Evolutionary conservation across 2,113 vertebrate genomes (phyloP).

Genomic region (Pangasianodon gigas): DNA sequence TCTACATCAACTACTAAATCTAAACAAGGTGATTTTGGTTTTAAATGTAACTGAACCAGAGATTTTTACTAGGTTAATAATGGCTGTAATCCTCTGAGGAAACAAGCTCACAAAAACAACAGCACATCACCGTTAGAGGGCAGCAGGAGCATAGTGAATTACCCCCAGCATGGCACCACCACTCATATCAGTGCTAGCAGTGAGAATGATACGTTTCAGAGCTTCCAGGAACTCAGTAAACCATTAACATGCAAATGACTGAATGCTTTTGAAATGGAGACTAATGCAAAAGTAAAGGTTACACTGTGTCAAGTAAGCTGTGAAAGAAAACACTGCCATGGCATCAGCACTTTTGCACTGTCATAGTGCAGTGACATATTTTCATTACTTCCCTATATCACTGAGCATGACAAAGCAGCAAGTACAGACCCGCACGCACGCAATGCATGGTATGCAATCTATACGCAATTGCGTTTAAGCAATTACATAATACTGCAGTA

Average conservation of each 20-base stretch:
- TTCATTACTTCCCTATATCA: slow-evolving; percentile 48
- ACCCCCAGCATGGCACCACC: not conserved
- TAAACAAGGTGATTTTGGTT: not conserved
- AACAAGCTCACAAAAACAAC: not conserved
- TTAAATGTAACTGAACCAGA: not conserved
- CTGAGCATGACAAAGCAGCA: not conserved
- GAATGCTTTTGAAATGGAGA: not conserved
- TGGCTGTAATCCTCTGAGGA: not conserved
- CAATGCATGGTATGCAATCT: not conserved
- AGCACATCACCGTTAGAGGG: slow-evolving; percentile 64
- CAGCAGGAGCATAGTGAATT: slow-evolving; percentile 57
- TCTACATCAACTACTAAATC: not conserved
- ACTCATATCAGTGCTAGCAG: not conserved
- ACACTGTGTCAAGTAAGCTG: not conserved
- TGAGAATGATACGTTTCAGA: not conserved
- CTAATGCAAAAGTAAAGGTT: not conserved
- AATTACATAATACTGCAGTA: not conserved
- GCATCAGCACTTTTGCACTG: slow-evolving; percentile 53
- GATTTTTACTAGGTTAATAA: not conserved
- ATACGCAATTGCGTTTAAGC: not conserved
- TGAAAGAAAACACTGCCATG: not conserved
- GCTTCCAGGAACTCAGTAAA: slow-evolving; percentile 10
- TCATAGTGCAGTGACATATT: slow-evolving; percentile 59
- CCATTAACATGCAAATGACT: not conserved
- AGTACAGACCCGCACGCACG: not conserved